A percentile compares a stretch with the other conserved stretches of the same genome.
Conservation (phyloP, 2,113 vertebrate species). For the Entelurus aequoreus region DNA sequence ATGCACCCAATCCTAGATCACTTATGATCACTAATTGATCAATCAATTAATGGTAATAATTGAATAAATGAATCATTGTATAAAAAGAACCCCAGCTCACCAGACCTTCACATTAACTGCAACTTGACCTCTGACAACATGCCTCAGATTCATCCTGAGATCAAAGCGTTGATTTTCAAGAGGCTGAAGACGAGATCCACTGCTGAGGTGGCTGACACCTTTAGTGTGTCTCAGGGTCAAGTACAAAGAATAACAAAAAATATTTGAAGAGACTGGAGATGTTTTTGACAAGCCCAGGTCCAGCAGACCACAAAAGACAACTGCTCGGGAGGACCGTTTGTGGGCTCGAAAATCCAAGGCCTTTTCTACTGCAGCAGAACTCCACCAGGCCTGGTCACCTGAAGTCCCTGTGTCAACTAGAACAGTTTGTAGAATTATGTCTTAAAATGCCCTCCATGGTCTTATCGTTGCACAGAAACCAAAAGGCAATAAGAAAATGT, state of each 20-base stretch:
- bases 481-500: neutral
- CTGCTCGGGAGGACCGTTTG: neutral
- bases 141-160: neutral
- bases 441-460: neutral
- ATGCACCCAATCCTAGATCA: too few relatives aligned
- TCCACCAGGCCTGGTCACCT: neutral
- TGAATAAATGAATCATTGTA: too few relatives aligned
- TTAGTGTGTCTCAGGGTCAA: neutral
- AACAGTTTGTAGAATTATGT: neutral
- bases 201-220: neutral
- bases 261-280: neutral
- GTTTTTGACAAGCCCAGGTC: neutral
- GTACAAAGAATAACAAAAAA: neutral
- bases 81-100: too few relatives aligned
- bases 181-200: neutral
- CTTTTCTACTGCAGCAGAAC: neutral
- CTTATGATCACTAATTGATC: too few relatives aligned
- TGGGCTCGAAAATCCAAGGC: neutral
- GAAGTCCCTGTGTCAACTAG: neutral
- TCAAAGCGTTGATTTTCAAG: neutral
- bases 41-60: too few relatives aligned
- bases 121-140: slow-evolving; percentile 1
- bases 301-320: neutral
- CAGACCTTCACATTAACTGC: neutral
- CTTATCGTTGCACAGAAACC: neutral